Percentiles rank a stretch among this genome's conserved stretches.
phyloP scores from a whole-genome alignment of 2,797 vertebrate species.

The Amphiprion clarkii region DNA sequence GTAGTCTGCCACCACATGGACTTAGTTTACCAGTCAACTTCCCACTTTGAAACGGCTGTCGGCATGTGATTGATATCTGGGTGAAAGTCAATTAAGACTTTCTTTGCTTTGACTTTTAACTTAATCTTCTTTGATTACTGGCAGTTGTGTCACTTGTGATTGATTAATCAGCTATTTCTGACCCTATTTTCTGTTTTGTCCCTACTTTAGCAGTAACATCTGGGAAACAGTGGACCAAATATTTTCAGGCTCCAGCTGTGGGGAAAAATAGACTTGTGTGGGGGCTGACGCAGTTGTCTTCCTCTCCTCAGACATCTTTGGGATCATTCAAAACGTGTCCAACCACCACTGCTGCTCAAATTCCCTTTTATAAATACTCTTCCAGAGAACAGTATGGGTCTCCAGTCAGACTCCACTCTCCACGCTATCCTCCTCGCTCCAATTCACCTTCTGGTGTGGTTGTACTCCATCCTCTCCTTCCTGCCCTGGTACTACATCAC shows the following conservation, averaged over 20 bases:
- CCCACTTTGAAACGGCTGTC: constrained; percentile 12
- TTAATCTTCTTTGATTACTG: too few species aligned
- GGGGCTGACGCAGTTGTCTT: constrained; percentile 3
- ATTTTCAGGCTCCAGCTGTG: constrained; percentile 7
- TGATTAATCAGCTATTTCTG: background rate
- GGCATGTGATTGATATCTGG: background rate
- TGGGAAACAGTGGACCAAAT: constrained; percentile 4
- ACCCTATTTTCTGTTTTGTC: constrained; percentile 2
- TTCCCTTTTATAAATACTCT: constrained; percentile 10
- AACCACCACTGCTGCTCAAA: constrained; percentile 6
- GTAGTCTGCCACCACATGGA: background rate
- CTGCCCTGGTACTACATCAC: constrained; percentile 98
- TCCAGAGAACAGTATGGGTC: constrained; percentile 82
- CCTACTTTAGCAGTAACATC: constrained; percentile 34
- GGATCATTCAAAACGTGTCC: constrained; percentile 24
- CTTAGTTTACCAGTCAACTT: constrained; percentile 12
- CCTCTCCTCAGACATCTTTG: background rate
- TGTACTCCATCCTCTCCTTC: constrained; percentile 95
- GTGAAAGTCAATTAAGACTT: background rate
- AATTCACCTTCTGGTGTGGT: constrained; percentile 92
- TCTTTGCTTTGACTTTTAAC: too few species aligned
- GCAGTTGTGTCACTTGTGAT: background rate
- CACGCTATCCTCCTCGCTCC: constrained; percentile 90
- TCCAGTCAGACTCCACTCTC: constrained; percentile 85
- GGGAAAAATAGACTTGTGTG: background rate